Percentiles rank a stretch among this genome's conserved stretches.
Conservation (phyloP, 2,797 vertebrate genomes). For the Anguilla megastoma region DNA sequence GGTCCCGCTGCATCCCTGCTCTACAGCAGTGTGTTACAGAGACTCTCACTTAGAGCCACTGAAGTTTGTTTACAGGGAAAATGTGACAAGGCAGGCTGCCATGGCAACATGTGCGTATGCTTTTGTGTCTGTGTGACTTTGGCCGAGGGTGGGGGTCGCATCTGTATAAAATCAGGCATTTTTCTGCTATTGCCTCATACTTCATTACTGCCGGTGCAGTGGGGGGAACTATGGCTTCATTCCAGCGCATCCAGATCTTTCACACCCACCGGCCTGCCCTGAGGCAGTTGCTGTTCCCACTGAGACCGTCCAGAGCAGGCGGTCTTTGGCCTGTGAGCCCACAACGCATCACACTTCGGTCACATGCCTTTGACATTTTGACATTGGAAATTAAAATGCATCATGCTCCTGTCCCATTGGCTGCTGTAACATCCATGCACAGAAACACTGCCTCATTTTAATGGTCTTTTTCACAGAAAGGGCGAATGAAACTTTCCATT, state of each 20-base stretch:
- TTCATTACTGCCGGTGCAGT: constrained; percentile 44
- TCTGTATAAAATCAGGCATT: constrained; percentile 55
- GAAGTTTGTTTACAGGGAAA: constrained; percentile 50
- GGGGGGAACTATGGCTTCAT: constrained; percentile 27
- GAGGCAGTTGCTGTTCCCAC: background rate
- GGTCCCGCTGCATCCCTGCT: background rate
- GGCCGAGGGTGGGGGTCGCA: constrained; percentile 46
- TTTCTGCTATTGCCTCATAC: constrained; percentile 53
- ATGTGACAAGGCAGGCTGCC: constrained; percentile 45
- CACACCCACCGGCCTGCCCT: constrained; percentile 13
- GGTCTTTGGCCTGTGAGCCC: background rate
- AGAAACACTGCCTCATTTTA: background rate
- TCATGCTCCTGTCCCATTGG: background rate
- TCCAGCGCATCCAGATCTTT: constrained; percentile 18
- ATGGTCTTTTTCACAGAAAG: background rate
- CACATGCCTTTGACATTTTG: background rate
- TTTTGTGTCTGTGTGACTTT: constrained; percentile 14
- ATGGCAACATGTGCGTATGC: constrained; percentile 36
- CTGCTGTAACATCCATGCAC: background rate
- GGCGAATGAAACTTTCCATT: too few relatives aligned
- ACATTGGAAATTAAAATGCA: background rate
- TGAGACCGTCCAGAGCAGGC: background rate
- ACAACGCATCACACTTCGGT: background rate
- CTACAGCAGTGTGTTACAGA: background rate
- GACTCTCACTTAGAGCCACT: constrained; percentile 19